phyloP scores from a whole-genome alignment of 2,113 vertebrate species.

The Rutilus rutilus region DNA sequence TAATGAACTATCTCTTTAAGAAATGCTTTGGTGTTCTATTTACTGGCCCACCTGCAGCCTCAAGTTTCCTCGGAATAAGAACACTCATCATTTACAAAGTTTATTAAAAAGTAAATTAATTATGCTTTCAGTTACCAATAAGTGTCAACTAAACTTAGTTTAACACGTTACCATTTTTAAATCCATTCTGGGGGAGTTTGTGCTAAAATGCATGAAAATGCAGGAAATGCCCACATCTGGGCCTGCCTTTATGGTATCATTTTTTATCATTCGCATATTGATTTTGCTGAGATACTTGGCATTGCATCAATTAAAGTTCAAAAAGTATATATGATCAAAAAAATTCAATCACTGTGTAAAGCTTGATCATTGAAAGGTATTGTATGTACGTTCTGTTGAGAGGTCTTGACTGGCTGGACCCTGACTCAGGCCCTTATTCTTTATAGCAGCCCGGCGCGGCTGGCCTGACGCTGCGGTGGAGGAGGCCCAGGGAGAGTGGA shows the following conservation, averaged over 20 bases:
- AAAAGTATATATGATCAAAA: background rate
- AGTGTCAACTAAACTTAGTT: background rate
- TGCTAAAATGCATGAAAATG: background rate
- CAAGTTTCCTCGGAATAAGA: background rate
- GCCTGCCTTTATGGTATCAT: background rate
- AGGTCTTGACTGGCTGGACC: slow-evolving; percentile 67
- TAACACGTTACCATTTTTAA: background rate
- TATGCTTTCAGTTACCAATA: background rate
- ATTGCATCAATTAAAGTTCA: background rate
- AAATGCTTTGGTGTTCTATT: background rate
- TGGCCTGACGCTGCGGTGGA: slow-evolving; percentile 75
- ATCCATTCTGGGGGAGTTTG: background rate
- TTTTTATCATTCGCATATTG: background rate
- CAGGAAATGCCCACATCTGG: background rate
- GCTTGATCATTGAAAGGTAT: slow-evolving; percentile 55
- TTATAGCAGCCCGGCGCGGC: slow-evolving; percentile 74
- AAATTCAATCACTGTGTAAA: background rate
- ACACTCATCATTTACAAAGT: background rate
- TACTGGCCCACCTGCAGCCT: background rate
- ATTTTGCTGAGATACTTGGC: background rate
- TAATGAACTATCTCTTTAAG: background rate
- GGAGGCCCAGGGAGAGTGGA: slow-evolving; percentile 79
- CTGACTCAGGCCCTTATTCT: slow-evolving; percentile 79
- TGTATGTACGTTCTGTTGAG: slow-evolving; percentile 62
- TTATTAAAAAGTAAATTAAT: background rate